These are phyloP conservation scores for Glomeris marginata DNA, from an alignment of 2,888 invertebrate genomes.

Conservation along the genomic window DNA sequence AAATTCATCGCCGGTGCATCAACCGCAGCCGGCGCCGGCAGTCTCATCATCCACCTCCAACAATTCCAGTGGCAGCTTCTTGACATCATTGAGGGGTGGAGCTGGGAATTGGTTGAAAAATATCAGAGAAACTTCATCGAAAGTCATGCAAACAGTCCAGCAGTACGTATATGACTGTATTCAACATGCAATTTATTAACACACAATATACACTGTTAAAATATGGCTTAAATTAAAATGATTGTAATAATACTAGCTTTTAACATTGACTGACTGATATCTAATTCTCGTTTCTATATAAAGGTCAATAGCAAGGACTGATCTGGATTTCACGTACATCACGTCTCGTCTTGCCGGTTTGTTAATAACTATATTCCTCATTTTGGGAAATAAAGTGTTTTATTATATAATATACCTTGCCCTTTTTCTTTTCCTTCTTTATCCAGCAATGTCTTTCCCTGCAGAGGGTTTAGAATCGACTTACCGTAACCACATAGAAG, in stretches of 20 bases:
- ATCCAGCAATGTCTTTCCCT: conserved; percentile 76
- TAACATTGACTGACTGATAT: too few relatives aligned
- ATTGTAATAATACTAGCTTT: too few relatives aligned
- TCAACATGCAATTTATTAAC: too few relatives aligned
- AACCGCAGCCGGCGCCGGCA: conserved; percentile 25
- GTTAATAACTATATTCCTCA: too few relatives aligned
- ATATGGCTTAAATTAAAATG: too few relatives aligned
- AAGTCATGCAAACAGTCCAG: conserved; percentile 93
- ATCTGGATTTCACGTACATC: conserved; percentile 81
- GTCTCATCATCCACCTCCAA: conserved; percentile 24
- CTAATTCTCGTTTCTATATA: too few relatives aligned
- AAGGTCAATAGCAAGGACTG: conserved; percentile 68
- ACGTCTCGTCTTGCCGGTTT: conserved; percentile 62
- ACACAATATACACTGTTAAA: too few relatives aligned
- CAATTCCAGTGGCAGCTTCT: conserved; percentile 33
- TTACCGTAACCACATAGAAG: conserved; percentile 83
- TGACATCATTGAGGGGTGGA: conserved; percentile 69
- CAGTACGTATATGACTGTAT: conserved; percentile 60
- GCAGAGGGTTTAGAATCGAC: conserved; percentile 82
- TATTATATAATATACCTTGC: neutral
- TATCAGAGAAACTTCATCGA: conserved; percentile 85
- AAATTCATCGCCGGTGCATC: conserved; percentile 12
- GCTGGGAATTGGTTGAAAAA: conserved; percentile 87
- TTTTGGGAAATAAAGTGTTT: too few relatives aligned
- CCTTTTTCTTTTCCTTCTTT: neutral